These are phyloP conservation scores for Teleopsis dalmanni DNA, from an alignment of 1,140 invertebrate species.

Conservation along the genomic window DNA sequence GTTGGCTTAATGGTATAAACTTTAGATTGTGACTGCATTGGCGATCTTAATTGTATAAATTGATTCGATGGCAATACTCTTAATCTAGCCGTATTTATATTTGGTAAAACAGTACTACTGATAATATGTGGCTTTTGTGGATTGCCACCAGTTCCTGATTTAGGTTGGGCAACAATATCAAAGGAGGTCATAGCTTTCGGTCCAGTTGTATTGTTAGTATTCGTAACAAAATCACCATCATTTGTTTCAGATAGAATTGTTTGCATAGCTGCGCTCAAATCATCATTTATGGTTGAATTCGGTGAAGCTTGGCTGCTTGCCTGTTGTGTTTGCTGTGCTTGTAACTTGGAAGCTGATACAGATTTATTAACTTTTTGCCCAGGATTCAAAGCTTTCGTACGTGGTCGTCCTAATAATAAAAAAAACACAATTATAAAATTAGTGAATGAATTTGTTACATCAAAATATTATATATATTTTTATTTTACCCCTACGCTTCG, in stretches of 20 bases:
- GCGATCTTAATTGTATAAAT: conserved; percentile 34
- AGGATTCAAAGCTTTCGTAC: conserved; percentile 33
- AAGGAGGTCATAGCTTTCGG: conserved; percentile 12
- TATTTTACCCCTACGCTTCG: too few relatives aligned
- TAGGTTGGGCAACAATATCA: conserved; percentile 14
- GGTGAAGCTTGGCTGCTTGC: conserved; percentile 2
- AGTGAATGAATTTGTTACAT: conserved; percentile 3
- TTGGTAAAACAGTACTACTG: conserved; percentile 7
- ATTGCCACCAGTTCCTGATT: conserved; percentile 7
- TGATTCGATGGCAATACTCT: conserved; percentile 40
- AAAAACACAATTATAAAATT: conserved; percentile 14
- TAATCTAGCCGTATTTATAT: conserved; percentile 21
- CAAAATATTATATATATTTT: neutral
- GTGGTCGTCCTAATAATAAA: conserved; percentile 44
- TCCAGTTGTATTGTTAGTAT: neutral
- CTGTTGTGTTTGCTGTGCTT: conserved; percentile 5
- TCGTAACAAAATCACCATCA: conserved; percentile 19
- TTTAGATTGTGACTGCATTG: conserved; percentile 20
- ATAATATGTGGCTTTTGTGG: too few relatives aligned
- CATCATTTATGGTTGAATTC: conserved; percentile 20
- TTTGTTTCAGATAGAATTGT: conserved; percentile 30
- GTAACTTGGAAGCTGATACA: neutral
- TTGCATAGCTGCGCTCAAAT: conserved; percentile 39
- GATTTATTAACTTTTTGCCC: neutral
- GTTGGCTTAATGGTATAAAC: conserved; percentile 36